Evolutionary conservation across 92 coral and sea anemone genomes (phyloP).

Genomic region (Phenganax marumi): DNA sequence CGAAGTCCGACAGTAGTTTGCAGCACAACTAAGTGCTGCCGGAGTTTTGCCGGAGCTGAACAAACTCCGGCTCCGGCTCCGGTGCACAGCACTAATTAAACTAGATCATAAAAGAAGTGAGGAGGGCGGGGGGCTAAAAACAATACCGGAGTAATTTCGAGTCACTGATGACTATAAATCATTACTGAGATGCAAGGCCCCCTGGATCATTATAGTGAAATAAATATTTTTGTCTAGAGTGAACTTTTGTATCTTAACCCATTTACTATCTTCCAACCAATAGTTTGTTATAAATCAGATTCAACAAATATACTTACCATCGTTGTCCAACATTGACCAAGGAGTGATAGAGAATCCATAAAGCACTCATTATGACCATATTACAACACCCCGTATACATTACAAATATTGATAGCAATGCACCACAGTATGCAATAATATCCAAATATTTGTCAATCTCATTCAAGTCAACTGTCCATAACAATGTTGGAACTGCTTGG

Average conservation of each 20-base stretch:
- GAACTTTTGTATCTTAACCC: too few species aligned
- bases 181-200: neutral
- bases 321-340: slow-evolving; percentile 87
- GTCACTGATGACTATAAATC: neutral
- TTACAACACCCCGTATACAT: slow-evolving; percentile 77
- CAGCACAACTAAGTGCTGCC: too few species aligned
- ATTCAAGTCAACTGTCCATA: slow-evolving; percentile 68
- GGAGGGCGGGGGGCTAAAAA: too few species aligned
- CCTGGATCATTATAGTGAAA: too few species aligned
- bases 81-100: too few species aligned
- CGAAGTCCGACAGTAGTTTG: too few species aligned
- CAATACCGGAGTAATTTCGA: too few species aligned
- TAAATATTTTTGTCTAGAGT: too few species aligned
- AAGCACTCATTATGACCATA: slow-evolving; percentile 70
- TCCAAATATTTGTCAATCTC: slow-evolving; percentile 71
- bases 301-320: slow-evolving; percentile 53
- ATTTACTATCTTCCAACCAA: neutral
- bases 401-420: slow-evolving; percentile 71
- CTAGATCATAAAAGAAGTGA: too few species aligned
- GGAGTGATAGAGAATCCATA: slow-evolving; percentile 92
- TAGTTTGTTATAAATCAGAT: neutral
- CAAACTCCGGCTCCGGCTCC: too few species aligned
- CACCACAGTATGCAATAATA: slow-evolving; percentile 74
- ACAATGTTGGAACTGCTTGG: slow-evolving; percentile 76
- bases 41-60: too few species aligned